Evolutionary conservation across 2,113 vertebrate genomes (phyloP).

Genomic region (Mus pahari): DNA sequence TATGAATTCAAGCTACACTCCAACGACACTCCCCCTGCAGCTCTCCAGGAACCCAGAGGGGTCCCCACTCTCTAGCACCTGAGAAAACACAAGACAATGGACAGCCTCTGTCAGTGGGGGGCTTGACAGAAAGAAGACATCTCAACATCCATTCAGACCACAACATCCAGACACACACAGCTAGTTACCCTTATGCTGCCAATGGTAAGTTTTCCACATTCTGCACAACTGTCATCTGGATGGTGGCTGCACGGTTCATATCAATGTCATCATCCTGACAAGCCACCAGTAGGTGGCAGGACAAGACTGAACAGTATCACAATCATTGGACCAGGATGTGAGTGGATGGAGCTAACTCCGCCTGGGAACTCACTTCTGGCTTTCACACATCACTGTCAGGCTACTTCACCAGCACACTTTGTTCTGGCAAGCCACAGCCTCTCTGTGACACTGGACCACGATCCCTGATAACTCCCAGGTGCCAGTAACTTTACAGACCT

Average conservation of each 20-base stretch:
- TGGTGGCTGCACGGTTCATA: fast-evolving
- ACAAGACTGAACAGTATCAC: neutral
- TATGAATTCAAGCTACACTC: neutral
- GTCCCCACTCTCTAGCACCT: neutral
- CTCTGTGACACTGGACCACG: neutral
- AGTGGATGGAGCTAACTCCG: fast-evolving
- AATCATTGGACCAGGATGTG: fast-evolving
- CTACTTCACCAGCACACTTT: neutral
- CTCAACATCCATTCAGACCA: neutral
- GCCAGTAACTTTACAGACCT: neutral
- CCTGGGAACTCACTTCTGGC: fast-evolving
- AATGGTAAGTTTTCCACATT: fast-evolving
- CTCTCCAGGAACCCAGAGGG: neutral
- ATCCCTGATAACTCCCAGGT: neutral
- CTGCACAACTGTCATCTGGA: neutral
- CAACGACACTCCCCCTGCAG: fast-evolving
- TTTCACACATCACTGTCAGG: fast-evolving
- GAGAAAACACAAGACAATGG: neutral
- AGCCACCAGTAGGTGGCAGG: slow-evolving; percentile 79
- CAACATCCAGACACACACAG: neutral
- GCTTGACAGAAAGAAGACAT: neutral
- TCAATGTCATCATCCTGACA: neutral
- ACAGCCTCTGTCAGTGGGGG: too few relatives aligned
- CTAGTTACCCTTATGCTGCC: neutral
- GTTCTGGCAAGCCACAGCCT: fast-evolving